Evolutionary conservation across 2,888 invertebrate species (phyloP).

Genomic region (Meiosimyza decipiens): DNA sequence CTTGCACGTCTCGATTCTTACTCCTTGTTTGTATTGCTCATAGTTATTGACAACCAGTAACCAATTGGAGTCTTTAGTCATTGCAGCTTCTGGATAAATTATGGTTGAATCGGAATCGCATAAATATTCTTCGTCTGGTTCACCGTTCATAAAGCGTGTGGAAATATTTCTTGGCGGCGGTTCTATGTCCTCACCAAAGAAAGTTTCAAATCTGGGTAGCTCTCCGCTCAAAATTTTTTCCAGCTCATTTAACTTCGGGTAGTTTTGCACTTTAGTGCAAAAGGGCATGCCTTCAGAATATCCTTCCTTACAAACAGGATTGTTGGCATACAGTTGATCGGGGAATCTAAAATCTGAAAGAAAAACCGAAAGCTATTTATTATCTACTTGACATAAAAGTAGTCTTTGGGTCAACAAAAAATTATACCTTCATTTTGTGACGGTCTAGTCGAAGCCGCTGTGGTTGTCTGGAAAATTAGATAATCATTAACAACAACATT

Average conservation of each 20-base stretch:
- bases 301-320: slow-evolving; percentile 47
- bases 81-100: slow-evolving; percentile 73
- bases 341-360: slow-evolving; percentile 27
- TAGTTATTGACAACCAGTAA: slow-evolving; percentile 79
- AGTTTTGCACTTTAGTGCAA: slow-evolving; percentile 67
- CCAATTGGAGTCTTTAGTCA: slow-evolving; percentile 74
- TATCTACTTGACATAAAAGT: no score
- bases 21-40: slow-evolving; percentile 75
- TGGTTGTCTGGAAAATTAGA: slow-evolving; percentile 54
- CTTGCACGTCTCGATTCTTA: slow-evolving; percentile 80
- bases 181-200: slow-evolving; percentile 64
- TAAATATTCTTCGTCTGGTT: slow-evolving; percentile 64
- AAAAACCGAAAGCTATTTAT: slow-evolving; percentile 41
- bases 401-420: no score
- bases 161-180: slow-evolving; percentile 65
- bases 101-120: slow-evolving; percentile 67
- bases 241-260: slow-evolving; percentile 64
- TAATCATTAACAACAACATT: slow-evolving; percentile 63
- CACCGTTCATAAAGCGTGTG: slow-evolving; percentile 66
- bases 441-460: slow-evolving; percentile 19
- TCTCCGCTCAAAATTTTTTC: slow-evolving; percentile 52
- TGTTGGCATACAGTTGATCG: slow-evolving; percentile 6
- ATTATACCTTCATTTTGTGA: slow-evolving; percentile 39
- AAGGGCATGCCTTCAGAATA: slow-evolving; percentile 60
- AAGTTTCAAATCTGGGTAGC: slow-evolving; percentile 51